Evolutionary conservation across 1,140 invertebrate genomes (phyloP).

Genomic region (Pantala flavescens): DNA sequence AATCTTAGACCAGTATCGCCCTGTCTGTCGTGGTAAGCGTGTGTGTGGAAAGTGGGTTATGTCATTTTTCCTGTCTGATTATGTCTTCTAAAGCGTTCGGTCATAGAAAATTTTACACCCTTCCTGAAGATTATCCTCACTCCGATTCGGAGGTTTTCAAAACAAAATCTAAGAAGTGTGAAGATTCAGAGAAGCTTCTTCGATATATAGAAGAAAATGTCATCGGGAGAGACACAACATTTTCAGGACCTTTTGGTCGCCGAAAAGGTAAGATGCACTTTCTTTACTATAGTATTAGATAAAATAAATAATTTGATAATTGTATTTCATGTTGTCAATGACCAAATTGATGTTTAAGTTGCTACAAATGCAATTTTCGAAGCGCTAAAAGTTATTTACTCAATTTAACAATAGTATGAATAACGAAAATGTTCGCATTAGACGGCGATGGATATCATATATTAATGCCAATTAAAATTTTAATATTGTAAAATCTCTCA

Average conservation of each 20-base stretch:
- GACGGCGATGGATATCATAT: too few relatives aligned
- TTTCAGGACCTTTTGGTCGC: slow-evolving; percentile 67
- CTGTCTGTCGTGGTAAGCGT: background rate
- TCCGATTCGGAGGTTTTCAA: slow-evolving; percentile 21
- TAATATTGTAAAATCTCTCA: too few relatives aligned
- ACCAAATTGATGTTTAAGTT: too few relatives aligned
- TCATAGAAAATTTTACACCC: slow-evolving; percentile 38
- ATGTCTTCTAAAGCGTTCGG: slow-evolving; percentile 35
- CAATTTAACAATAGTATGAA: too few relatives aligned
- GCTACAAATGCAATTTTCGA: too few relatives aligned
- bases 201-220: slow-evolving; percentile 70
- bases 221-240: slow-evolving; percentile 64
- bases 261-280: slow-evolving; percentile 53
- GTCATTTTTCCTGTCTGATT: slow-evolving; percentile 13
- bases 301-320: too few relatives aligned
- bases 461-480: too few relatives aligned
- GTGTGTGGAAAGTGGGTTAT: background rate
- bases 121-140: slow-evolving; percentile 37
- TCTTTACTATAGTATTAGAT: too few relatives aligned
- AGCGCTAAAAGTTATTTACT: too few relatives aligned
- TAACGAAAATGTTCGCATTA: too few relatives aligned
- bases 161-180: slow-evolving; percentile 39
- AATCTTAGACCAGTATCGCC: background rate
- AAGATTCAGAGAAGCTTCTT: slow-evolving; percentile 55
- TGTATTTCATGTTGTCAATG: too few relatives aligned